These are phyloP conservation scores for Tetranychus urticae DNA, from an alignment of 1,140 invertebrate species.

Conservation along the genomic window DNA sequence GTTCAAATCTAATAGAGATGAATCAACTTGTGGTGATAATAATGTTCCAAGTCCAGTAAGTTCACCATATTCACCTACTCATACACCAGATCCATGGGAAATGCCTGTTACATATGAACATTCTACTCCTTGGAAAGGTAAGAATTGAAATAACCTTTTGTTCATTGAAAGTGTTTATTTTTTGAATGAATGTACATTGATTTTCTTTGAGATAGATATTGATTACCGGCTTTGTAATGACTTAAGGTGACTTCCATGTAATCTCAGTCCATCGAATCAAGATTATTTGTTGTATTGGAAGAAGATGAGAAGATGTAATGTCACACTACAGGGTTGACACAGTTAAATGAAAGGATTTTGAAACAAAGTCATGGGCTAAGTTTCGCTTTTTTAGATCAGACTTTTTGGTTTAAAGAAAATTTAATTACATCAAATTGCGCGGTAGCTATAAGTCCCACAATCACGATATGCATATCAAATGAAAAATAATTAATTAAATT, in stretches of 20 bases:
- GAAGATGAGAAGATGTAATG: too few species aligned
- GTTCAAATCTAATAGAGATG: neutral
- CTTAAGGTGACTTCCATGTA: too few species aligned
- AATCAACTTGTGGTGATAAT: neutral
- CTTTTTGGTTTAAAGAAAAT: too few species aligned
- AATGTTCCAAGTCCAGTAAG: neutral
- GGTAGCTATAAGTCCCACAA: too few species aligned
- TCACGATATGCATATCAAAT: too few species aligned
- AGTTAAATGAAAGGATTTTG: too few species aligned
- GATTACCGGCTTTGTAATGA: neutral
- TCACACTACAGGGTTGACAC: too few species aligned
- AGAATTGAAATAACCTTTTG: neutral
- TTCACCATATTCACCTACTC: neutral
- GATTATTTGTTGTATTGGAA: neutral
- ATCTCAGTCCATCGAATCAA: neutral
- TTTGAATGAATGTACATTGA: too few species aligned
- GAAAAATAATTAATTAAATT: too few species aligned
- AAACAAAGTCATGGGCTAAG: too few species aligned
- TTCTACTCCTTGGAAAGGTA: slow-evolving; percentile 14
- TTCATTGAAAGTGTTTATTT: neutral
- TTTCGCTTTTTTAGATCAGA: too few species aligned
- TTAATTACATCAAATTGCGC: too few species aligned
- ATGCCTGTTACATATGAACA: slow-evolving; percentile 14
- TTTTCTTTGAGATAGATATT: neutral
- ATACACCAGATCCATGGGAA: slow-evolving; percentile 15